Conservation (phyloP, 2,113 vertebrate species). For the Rhizomys pruinosus region DNA sequence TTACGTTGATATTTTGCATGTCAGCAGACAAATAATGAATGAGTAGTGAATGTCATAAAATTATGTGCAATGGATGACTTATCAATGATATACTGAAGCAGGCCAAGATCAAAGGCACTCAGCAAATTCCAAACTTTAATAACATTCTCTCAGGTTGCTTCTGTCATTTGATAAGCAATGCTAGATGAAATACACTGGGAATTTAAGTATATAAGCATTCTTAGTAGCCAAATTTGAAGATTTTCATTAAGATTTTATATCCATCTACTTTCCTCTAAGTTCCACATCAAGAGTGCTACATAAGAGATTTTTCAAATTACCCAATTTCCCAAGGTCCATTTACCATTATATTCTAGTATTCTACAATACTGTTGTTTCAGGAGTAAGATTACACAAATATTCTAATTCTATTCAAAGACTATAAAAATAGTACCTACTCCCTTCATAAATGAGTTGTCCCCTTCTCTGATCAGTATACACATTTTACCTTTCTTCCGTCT, state of each 20-base stretch:
- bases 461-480: neutral
- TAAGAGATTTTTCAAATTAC: neutral
- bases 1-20: neutral
- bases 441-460: neutral
- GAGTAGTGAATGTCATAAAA: neutral
- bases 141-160: neutral
- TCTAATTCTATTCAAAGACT: neutral
- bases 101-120: neutral
- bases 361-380: neutral
- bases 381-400: neutral
- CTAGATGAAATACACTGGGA: neutral
- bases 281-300: neutral
- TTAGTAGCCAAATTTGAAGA: neutral
- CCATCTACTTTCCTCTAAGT: neutral
- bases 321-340: neutral
- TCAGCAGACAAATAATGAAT: neutral
- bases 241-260: neutral
- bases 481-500: neutral
- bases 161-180: neutral
- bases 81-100: neutral
- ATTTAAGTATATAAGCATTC: neutral
- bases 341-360: neutral
- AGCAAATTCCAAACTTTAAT: neutral
- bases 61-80: neutral
- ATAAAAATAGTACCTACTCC: neutral